Conservation (phyloP, 2,888 invertebrate species). For the Notodonta ziczac region DNA sequence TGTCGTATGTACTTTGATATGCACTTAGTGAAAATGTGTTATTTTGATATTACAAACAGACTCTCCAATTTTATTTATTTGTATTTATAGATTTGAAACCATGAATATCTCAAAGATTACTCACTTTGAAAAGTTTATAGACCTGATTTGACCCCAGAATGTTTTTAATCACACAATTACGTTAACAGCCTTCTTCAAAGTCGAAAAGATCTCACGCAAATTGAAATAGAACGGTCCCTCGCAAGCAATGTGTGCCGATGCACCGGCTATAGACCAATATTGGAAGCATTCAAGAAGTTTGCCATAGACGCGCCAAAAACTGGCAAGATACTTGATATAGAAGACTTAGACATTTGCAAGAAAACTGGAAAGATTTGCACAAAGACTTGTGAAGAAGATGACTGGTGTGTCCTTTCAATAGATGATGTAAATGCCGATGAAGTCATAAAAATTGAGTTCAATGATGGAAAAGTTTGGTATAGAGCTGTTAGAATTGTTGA, state of each 20-base stretch:
- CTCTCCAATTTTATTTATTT: no score
- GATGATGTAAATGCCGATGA: constrained; percentile 49
- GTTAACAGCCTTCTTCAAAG: constrained; percentile 26
- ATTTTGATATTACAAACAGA: no score
- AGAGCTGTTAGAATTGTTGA: constrained; percentile 75
- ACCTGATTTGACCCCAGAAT: no score
- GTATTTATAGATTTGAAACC: no score
- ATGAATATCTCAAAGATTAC: no score
- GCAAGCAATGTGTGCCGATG: constrained; percentile 92
- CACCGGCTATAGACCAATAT: constrained; percentile 90
- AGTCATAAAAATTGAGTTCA: constrained; percentile 44
- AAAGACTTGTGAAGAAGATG: constrained; percentile 61
- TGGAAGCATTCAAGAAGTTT: constrained; percentile 91
- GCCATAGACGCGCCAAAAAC: constrained; percentile 84
- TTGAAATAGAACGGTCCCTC: constrained; percentile 88
- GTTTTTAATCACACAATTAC: neutral
- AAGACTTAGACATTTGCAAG: constrained; percentile 60
- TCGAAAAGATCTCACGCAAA: constrained; percentile 32
- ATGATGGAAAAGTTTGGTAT: constrained; percentile 76
- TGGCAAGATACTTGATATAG: constrained; percentile 73
- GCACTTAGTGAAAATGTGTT: no score
- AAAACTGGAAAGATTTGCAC: constrained; percentile 51
- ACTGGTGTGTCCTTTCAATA: constrained; percentile 32
- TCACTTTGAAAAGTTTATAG: no score
- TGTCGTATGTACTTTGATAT: no score